Base-by-base conservation (phyloP, 2,888 invertebrate species). In the Nomada fabriciana region DNA sequence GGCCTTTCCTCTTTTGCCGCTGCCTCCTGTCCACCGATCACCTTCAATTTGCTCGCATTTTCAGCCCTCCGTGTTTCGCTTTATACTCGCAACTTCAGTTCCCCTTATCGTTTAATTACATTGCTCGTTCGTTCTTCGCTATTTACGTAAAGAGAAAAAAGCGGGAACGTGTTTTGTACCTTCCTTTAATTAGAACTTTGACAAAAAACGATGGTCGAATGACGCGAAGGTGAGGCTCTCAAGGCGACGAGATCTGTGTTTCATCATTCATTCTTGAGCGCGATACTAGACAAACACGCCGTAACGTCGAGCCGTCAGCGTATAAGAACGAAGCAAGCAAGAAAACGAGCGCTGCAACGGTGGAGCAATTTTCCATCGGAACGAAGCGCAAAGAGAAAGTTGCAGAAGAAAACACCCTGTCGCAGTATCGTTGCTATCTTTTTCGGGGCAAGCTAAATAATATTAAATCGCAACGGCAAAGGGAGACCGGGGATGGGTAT, bases 361-460 rank as follows among this genome's bases (percentile, higher is more conserved):
- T 11, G 13, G 25, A 25, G 11, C 47, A 10, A 59, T 59, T 69
- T 55, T 25, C 57, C 43, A 18, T 2, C 13, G 57, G 3, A n/a
- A 59, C 11, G 25, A 29, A 50, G 5, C 50, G 20, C 29, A 3
- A 2, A 13, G 59, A 50, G 5, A 50, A 47, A 47, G 43, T 15
- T 10, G 13, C 2, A 43, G n/a, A 15, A 25, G n/a, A 57, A 13
- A 2, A n/a, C 36, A 7, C 36, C 36, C 36, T 36, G 36, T 36
- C 36, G 36, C 36, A 7, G 36, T 36, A 42, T 2, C 53, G 42
- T 1, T n/a, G 2, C 53, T 50, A 42, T 36, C 47, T 13, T n/a
- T 36, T 36, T 20, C 20, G 2, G 57, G 55, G 47, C 18, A 29
- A 73, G 29, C 57, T 74, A 57, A 68, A 74, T 52, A 50, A 52